Percentiles rank a stretch among this genome's conserved stretches.
Evolutionary conservation across 2,797 vertebrate species (phyloP).

Genomic region (Kryptolebias ocellatus): DNA sequence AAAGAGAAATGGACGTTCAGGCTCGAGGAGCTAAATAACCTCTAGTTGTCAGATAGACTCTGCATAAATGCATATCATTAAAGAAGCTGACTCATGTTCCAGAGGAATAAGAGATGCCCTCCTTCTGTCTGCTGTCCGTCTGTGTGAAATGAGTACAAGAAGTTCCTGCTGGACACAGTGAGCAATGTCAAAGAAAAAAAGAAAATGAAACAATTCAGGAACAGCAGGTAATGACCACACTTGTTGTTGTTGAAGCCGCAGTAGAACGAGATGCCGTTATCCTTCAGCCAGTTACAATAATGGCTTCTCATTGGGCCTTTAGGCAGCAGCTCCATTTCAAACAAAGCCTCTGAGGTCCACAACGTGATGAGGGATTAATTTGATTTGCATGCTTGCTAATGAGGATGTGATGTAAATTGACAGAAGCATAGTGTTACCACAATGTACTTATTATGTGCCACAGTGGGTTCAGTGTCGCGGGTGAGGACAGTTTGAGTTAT

Average conservation of each 20-base stretch:
- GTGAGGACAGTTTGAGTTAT: constrained; percentile 44
- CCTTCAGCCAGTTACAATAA: constrained; percentile 34
- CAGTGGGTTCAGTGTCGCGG: constrained; percentile 45
- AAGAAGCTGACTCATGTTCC: constrained; percentile 49
- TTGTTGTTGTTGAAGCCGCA: constrained; percentile 18
- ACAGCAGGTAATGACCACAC: constrained; percentile 31
- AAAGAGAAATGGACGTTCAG: constrained; percentile 24
- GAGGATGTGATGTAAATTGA: constrained; percentile 63
- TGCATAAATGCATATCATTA: constrained; percentile 50
- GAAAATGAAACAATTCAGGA: constrained; percentile 14
- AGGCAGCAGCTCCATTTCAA: constrained; percentile 35
- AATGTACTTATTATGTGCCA: constrained; percentile 48
- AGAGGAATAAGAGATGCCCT: constrained; percentile 33
- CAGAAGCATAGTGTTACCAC: constrained; percentile 52
- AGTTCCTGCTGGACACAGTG: constrained; percentile 19
- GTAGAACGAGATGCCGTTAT: constrained; percentile 25
- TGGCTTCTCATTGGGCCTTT: constrained; percentile 24
- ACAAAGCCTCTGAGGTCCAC: constrained; percentile 25
- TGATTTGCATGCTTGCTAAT: constrained; percentile 67
- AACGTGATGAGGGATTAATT: constrained; percentile 50
- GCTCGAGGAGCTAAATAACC: constrained; percentile 47
- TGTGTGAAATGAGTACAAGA: constrained; percentile 56
- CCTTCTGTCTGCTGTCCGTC: constrained; percentile 36
- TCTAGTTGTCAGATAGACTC: constrained; percentile 49
- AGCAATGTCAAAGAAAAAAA: constrained; percentile 49